Evolutionary conservation across 2,113 vertebrate species (phyloP).

Genomic region (Macheiramphus alcinus): DNA sequence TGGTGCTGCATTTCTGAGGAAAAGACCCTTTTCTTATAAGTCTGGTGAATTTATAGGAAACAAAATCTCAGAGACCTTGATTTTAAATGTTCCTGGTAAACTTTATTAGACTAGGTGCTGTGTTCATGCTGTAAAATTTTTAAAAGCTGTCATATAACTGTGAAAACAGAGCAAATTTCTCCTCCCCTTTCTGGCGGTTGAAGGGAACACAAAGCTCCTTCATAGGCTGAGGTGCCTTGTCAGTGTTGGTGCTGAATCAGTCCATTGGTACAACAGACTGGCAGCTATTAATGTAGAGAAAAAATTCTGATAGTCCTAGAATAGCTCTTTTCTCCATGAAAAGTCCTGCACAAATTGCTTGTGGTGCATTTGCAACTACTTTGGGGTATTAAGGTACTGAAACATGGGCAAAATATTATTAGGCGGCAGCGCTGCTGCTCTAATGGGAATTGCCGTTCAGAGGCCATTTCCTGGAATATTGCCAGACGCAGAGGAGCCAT

Average conservation of each 20-base stretch:
- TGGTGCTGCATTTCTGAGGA: neutral
- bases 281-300: neutral
- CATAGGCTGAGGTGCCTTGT: neutral
- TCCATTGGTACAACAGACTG: neutral
- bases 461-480: neutral
- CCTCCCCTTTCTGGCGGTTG: neutral
- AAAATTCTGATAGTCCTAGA: neutral
- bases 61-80: neutral
- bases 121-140: neutral
- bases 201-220: neutral
- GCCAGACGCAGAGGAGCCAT: neutral
- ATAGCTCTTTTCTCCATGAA: neutral
- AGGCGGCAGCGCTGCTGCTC: neutral
- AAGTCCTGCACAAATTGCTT: neutral
- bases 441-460: neutral
- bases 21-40: neutral
- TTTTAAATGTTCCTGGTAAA: neutral
- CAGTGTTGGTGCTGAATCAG: neutral
- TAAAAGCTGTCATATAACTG: conserved; percentile 3
- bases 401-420: neutral
- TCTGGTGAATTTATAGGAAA: neutral
- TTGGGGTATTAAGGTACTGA: neutral
- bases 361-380: neutral
- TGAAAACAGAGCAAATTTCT: neutral
- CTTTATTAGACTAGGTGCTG: conserved; percentile 29